phyloP scores from a whole-genome alignment of 2,113 vertebrate genomes.

The Scalopus aquaticus region DNA sequence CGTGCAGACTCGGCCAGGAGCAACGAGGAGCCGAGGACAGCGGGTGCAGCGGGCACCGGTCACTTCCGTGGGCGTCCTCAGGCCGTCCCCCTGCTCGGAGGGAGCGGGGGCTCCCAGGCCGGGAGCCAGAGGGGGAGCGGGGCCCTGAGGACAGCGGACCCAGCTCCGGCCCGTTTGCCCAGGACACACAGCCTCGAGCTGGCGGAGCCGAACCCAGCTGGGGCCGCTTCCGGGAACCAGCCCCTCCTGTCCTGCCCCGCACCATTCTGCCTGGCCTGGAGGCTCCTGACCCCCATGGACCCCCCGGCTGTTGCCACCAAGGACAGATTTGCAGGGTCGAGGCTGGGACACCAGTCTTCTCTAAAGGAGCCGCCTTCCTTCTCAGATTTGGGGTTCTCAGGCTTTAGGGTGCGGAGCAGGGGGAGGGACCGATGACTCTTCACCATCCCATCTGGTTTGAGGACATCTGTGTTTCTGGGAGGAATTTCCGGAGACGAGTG shows the following conservation, averaged over 20 bases:
- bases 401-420: neutral
- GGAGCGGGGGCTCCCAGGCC: neutral
- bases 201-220: too few relatives aligned
- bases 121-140: neutral
- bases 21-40: fast-evolving
- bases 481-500: neutral
- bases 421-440: neutral
- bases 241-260: neutral
- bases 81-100: neutral
- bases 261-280: fast-evolving
- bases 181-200: neutral
- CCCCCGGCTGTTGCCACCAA: neutral
- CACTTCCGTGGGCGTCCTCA: too few relatives aligned
- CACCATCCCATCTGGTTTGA: neutral
- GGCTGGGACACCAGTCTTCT: too few relatives aligned
- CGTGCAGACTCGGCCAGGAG: neutral
- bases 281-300: neutral
- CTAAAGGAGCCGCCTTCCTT: neutral
- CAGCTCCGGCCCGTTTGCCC: neutral
- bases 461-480: neutral
- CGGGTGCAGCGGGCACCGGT: neutral
- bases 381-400: neutral
- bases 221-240: too few relatives aligned
- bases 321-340: neutral
- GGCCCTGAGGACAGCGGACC: fast-evolving